Conservation (phyloP, 2,888 invertebrate genomes). For the Pterostichus madidus region DNA sequence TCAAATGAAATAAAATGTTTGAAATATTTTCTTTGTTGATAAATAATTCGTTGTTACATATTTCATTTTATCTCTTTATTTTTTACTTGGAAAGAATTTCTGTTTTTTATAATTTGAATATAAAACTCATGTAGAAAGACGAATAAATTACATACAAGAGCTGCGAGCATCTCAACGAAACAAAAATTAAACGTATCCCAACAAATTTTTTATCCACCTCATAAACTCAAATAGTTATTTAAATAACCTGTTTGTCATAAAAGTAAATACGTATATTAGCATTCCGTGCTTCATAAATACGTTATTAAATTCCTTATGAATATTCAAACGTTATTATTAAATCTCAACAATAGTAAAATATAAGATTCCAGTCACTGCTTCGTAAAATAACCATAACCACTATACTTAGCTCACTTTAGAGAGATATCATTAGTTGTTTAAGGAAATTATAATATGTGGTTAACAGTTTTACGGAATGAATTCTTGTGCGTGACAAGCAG, state of each 20-base stretch:
- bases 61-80: conserved; percentile 24
- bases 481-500: conserved; percentile 23
- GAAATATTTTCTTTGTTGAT: conserved; percentile 20
- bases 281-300: conserved; percentile 41
- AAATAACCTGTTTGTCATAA: conserved; percentile 53
- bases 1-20: not conserved
- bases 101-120: conserved; percentile 28
- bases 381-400: conserved; percentile 14
- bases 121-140: conserved; percentile 2
- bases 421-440: conserved; percentile 32
- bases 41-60: conserved; percentile 47
- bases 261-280: conserved; percentile 52
- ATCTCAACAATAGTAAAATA: conserved; percentile 43
- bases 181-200: conserved; percentile 9
- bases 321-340: conserved; percentile 60
- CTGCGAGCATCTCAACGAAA: not conserved
- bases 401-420: conserved; percentile 12
- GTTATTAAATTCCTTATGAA: conserved; percentile 57
- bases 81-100: conserved; percentile 32
- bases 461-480: conserved; percentile 47
- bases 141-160: conserved; percentile 30
- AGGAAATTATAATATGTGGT: conserved; percentile 48
- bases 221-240: conserved; percentile 32
- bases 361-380: not conserved
- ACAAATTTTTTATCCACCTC: conserved; percentile 27